Evolutionary conservation across 2,888 invertebrate species (phyloP), one percentile per base, ranked within the genome.

Genomic region (Pantelozetes paolii): DNA sequence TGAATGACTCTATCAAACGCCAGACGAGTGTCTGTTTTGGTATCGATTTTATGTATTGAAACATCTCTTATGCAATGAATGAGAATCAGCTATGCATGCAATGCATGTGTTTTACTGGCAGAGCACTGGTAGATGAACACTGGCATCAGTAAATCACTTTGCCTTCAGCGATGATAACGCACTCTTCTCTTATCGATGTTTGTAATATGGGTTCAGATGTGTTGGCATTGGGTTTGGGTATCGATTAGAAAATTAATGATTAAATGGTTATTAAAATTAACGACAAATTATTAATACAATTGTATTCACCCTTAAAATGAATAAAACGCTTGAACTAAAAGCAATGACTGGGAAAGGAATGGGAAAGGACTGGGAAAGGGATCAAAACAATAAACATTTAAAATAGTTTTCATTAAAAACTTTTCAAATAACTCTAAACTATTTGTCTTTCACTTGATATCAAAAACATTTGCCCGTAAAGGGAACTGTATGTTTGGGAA

Each of bases 1-100:
- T 23, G 40, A 5, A 45, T 45, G 45, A 59, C 30, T 30, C 30
- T 59, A 30, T 18, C 2, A 59, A 15, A 69, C 13, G 36, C 26
- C 40, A 15, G 1, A 15, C 15, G 18, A 42, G 26, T 69, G 42
- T 18, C 36, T 30, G 62, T 36, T 59, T 3, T 40, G 42, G 28
- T 45, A 69, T 69, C 69, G 69, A 69, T 69, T 69, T 69, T 69
- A 45, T 45, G 26, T 69, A 69, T 69, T 45, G 69, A 69, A 69
- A 69, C 69, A 59, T 59, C 20, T 20, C 40, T 36, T 67, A 2
- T 69, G 45, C 69, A 26, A 59, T 59, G 15, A n/a, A 59, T 59
- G 59, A 20, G 6, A 48, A 48, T n/a, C 8, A 23, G 8, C 45
- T 45, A 15, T 45, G 2, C 28, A 28, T 57, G 28, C 23, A 23